These are phyloP conservation scores for Cerceris ruficornis DNA, from an alignment of 2,888 invertebrate species.

Conservation along the genomic window DNA sequence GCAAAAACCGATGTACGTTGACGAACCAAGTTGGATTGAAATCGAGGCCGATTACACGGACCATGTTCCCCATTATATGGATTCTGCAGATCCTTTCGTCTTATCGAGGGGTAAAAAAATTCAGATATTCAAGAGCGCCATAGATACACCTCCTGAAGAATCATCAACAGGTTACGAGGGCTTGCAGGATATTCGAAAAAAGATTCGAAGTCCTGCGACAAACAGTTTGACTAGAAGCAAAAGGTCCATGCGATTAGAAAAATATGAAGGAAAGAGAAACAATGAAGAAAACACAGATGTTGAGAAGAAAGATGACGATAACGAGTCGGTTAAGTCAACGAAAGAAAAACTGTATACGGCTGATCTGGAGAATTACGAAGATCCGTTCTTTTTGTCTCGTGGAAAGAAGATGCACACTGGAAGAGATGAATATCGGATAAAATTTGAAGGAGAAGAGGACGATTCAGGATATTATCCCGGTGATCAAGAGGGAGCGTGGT, in stretches of 20 bases:
- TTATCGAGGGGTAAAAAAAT: conserved; percentile 67
- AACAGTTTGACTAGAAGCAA: neutral
- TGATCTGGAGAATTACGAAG: neutral
- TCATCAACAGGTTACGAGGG: conserved; percentile 11
- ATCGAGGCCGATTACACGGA: conserved; percentile 47
- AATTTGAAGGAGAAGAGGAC: neutral
- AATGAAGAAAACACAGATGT: conserved; percentile 7
- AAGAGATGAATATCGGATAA: neutral
- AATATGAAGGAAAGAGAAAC: neutral
- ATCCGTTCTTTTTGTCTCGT: neutral
- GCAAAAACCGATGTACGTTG: conserved; percentile 67
- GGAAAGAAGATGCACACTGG: conserved; percentile 1
- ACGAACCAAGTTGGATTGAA: conserved; percentile 68
- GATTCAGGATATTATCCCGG: neutral
- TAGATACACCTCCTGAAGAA: neutral
- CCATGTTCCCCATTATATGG: neutral
- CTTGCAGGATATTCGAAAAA: neutral
- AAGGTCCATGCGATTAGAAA: neutral
- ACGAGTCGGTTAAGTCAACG: neutral
- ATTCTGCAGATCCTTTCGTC: conserved; percentile 66
- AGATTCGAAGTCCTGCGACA: neutral
- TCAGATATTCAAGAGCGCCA: neutral
- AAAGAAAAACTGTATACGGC: neutral
- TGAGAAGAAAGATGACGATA: neutral
- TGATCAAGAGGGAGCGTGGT: neutral